phyloP scores from a whole-genome alignment of 2,797 vertebrate species.

The Cuniculus paca region DNA sequence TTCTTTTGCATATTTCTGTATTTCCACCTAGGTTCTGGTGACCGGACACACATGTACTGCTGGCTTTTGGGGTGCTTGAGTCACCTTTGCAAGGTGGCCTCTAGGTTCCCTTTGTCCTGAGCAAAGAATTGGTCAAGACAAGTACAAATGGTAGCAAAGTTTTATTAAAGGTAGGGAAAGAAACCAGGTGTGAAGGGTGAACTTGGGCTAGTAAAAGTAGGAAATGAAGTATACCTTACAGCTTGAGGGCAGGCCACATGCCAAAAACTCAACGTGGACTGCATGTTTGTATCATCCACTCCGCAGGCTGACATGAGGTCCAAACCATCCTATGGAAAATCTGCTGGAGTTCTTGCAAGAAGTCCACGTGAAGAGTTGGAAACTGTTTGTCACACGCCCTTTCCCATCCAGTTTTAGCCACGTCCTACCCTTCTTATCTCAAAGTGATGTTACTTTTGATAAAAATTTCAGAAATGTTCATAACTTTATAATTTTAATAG shows the following conservation, averaged over 20 bases:
- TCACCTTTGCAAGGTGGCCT: background rate
- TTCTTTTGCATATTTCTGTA: background rate
- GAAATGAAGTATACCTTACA: background rate
- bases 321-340: background rate
- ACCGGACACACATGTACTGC: no score
- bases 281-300: background rate
- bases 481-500: background rate
- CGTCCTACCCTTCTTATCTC: background rate
- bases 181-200: background rate
- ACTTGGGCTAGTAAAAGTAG: background rate
- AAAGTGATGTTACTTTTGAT: background rate
- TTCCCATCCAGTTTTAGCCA: background rate
- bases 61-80: background rate
- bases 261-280: background rate
- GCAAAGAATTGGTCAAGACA: background rate
- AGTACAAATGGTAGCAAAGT: background rate
- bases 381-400: background rate
- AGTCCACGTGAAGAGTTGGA: background rate
- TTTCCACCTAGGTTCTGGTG: background rate
- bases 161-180: background rate
- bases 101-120: background rate
- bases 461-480: slow-evolving; percentile 22
- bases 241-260: background rate
- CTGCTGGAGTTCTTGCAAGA: background rate
- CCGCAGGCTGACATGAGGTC: background rate